Evolutionary conservation across 2,797 vertebrate genomes (phyloP).

Genomic region (Acrossocheilus wenchowensis): DNA sequence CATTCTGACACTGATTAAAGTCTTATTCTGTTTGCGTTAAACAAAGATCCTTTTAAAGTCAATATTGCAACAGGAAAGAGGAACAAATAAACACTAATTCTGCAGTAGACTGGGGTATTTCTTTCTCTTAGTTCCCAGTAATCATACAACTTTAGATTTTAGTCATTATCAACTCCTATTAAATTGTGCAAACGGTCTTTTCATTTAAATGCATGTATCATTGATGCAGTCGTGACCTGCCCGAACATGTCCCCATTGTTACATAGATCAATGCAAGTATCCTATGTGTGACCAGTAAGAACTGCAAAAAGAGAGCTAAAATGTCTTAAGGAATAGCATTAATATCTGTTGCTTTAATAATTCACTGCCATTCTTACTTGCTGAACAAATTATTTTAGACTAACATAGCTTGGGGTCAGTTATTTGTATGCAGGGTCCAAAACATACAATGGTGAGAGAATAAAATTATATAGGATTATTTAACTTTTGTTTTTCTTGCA

Average conservation of each 20-base stretch:
- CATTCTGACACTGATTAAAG: neutral
- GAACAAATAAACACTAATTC: conserved; percentile 6
- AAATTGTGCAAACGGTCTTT: neutral
- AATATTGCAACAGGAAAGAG: neutral
- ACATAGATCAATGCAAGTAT: neutral
- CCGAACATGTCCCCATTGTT: neutral
- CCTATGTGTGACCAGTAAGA: neutral
- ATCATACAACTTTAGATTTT: neutral
- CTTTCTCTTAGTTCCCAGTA: neutral
- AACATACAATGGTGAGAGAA: neutral
- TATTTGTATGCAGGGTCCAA: neutral
- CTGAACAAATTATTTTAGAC: neutral
- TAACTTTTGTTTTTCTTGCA: neutral
- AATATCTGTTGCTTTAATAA: neutral
- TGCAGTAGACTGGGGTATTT: neutral
- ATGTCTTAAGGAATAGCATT: neutral
- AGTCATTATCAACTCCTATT: neutral
- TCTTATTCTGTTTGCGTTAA: conserved; percentile 21
- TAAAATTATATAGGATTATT: neutral
- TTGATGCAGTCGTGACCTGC: neutral
- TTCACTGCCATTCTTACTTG: neutral
- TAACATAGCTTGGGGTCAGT: neutral
- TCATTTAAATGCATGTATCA: neutral
- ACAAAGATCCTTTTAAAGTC: conserved; percentile 24
- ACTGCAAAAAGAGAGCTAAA: neutral